Base-by-base conservation (phyloP, 2,113 vertebrate genomes). In the Solenodon paradoxus region DNA sequence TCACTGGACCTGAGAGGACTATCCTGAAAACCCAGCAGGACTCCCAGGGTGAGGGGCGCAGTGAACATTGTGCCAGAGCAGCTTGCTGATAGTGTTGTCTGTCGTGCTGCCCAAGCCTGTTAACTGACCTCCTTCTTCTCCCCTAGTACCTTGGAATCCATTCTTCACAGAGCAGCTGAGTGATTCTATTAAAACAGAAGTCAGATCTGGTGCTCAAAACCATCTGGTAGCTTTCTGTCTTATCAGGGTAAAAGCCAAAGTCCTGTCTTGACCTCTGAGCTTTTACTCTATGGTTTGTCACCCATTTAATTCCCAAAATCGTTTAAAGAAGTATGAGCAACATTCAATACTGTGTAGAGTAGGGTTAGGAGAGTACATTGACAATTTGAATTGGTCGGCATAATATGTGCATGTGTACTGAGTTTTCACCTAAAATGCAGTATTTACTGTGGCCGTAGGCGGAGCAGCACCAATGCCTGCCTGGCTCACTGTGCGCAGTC, bases 111-210 rank as follows among this genome's bases (percentile, higher is more conserved):
- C n/a, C n/a, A n/a, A n/a, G 40, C 7, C 38, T 30, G 20, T 32
- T 26, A 16, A 26, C 13, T n/a, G 28, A 12, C 51, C 1, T 1
- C 24, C 12, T 10, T 17, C 22, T 38, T 22, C 16, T 40, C 9
- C 9, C 32, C 71, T 53, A 2, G 0, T 0, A 26, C 17, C 6
- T 51, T 68, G n/a, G 2, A 47, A 40, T 8, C 30, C 47, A 2
- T 68, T 63, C 78, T 83, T 28, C 38, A 20, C 17, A 49, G 77
- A 69, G 17, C 45, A 80, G 55, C 45, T 19, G 32, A n/a, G 57
- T 19, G 22, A 17, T 20, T 45, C 35, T 93, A 57, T 66, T 17
- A 74, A 74, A 75, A 55, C 59, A n/a, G 19, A 35, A 53, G 35
- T 42, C 57, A 47, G 75, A 11, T n/a, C 22, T 42, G 12, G 32